Evolutionary conservation across 2,797 vertebrate species (phyloP).

Genomic region (Bradypodion pumilum): DNA sequence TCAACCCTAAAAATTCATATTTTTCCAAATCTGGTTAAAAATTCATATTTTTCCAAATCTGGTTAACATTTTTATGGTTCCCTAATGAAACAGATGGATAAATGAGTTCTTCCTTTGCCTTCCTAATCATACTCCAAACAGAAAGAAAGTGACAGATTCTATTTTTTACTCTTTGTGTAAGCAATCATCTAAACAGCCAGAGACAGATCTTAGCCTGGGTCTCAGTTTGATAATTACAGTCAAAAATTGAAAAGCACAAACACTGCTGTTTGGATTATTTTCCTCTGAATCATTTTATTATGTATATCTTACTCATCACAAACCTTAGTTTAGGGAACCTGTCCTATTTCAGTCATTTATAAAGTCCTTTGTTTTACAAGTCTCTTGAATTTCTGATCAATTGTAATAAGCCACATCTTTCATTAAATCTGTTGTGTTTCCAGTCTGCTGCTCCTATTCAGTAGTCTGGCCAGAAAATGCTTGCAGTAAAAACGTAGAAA

Average conservation of each 20-base stretch:
- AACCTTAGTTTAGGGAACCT: neutral
- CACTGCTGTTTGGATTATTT: neutral
- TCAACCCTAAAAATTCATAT: neutral
- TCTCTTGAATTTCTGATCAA: neutral
- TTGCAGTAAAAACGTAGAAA: constrained; percentile 25
- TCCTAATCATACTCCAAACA: neutral
- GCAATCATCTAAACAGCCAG: too few species aligned
- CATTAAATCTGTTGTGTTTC: constrained; percentile 16
- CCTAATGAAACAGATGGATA: neutral
- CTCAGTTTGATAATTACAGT: neutral
- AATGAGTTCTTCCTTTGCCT: neutral
- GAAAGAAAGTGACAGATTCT: neutral
- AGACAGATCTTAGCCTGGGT: neutral
- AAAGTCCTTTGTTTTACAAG: neutral
- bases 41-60: neutral
- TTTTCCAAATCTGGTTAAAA: neutral
- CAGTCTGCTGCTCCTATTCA: constrained; percentile 33
- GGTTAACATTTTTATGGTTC: neutral
- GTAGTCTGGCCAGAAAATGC: constrained; percentile 7
- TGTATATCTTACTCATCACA: neutral
- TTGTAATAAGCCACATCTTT: neutral
- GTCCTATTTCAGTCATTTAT: neutral
- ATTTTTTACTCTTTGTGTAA: too few species aligned
- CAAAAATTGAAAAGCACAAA: neutral
- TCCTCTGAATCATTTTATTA: neutral